Evolutionary conservation across 2,113 vertebrate genomes (phyloP).

Genomic region (Crotalus tigris): DNA sequence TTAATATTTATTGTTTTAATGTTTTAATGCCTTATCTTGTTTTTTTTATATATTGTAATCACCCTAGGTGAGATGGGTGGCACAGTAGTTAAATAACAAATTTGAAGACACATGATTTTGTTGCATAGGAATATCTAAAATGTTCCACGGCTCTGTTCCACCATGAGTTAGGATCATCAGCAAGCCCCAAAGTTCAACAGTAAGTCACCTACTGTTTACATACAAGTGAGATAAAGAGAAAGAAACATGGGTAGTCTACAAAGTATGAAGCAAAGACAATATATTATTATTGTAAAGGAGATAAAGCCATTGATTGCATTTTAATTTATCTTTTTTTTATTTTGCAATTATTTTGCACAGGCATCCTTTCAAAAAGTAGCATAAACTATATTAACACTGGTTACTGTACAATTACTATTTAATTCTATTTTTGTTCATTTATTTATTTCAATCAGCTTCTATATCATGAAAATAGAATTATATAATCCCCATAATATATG

Average conservation of each 20-base stretch:
- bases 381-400: neutral
- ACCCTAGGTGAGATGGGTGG: neutral
- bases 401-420: neutral
- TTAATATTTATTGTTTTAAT: neutral
- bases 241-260: neutral
- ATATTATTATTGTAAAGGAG: neutral
- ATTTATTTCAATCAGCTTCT: neutral
- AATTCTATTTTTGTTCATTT: neutral
- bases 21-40: neutral
- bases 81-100: neutral
- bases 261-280: neutral
- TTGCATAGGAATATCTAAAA: neutral
- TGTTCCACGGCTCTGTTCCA: neutral
- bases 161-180: neutral
- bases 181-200: neutral
- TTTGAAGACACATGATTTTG: neutral
- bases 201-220: neutral
- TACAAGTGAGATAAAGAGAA: neutral
- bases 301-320: neutral
- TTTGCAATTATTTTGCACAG: neutral
- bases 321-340: neutral
- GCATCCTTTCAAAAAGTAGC: neutral
- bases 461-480: neutral
- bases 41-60: neutral
- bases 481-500: neutral